Conservation (phyloP, 2,113 vertebrate species). For the Baryphthengus martii region DNA sequence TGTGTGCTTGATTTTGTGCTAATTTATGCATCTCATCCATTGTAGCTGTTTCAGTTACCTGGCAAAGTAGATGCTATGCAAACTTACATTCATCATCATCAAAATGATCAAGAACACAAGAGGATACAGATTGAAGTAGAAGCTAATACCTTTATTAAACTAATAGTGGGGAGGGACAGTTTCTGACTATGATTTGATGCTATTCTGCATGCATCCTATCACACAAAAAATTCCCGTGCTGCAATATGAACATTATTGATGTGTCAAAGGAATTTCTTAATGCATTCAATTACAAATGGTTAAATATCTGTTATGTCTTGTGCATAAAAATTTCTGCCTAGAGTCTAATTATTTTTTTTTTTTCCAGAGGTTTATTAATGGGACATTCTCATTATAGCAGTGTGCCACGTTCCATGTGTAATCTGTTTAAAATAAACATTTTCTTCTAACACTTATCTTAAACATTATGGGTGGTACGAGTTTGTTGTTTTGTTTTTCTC, state of each 20-base stretch:
- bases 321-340: neutral
- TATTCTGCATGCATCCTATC: neutral
- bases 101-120: neutral
- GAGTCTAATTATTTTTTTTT: neutral
- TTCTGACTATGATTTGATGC: neutral
- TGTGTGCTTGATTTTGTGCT: neutral
- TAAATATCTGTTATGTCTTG: neutral
- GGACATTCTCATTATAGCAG: neutral
- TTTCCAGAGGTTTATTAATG: neutral
- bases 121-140: neutral
- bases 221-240: neutral
- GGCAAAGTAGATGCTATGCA: neutral
- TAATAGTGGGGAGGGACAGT: neutral
- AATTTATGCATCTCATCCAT: neutral
- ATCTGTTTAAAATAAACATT: neutral
- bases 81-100: neutral
- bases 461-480: neutral
- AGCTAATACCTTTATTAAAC: neutral
- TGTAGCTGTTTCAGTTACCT: neutral
- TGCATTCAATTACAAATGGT: neutral
- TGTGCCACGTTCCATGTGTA: neutral
- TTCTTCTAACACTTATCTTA: neutral
- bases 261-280: neutral
- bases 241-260: neutral
- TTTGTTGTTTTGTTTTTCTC: neutral